Evolutionary conservation across 2,888 invertebrate genomes (phyloP).

Genomic region (Morpho helenor): DNA sequence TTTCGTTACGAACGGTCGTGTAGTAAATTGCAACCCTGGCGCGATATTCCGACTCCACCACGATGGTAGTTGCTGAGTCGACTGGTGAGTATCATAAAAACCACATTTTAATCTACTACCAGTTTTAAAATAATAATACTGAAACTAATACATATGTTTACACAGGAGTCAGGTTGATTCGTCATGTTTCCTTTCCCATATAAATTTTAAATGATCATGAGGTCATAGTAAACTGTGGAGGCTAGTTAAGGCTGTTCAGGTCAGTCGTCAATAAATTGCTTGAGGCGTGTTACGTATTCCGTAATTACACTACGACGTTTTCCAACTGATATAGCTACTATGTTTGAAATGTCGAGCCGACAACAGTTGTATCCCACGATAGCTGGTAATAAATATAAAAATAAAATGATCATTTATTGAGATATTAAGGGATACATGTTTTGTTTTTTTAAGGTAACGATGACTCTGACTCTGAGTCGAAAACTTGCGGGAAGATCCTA

Average conservation of each 20-base stretch:
- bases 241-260: slow-evolving; percentile 17
- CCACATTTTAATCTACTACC: background rate
- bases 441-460: slow-evolving; percentile 64
- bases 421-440: background rate
- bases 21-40: slow-evolving; percentile 35
- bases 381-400: slow-evolving; percentile 22
- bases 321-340: slow-evolving; percentile 34
- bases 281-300: slow-evolving; percentile 32
- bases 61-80: slow-evolving; percentile 45
- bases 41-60: slow-evolving; percentile 47
- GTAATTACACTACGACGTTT: slow-evolving; percentile 13
- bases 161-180: slow-evolving; percentile 14
- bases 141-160: slow-evolving; percentile 6
- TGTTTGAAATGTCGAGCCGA: slow-evolving; percentile 66
- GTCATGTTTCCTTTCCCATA: slow-evolving; percentile 46
- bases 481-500: slow-evolving; percentile 90
- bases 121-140: background rate
- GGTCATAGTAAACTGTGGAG: too few species aligned
- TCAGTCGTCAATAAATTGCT: slow-evolving; percentile 35
- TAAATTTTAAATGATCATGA: slow-evolving; percentile 47
- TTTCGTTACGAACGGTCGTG: slow-evolving; percentile 35
- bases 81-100: slow-evolving; percentile 34
- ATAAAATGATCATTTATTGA: background rate
- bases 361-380: slow-evolving; percentile 62
- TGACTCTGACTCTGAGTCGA: slow-evolving; percentile 80